Conservation (phyloP, 1,140 invertebrate genomes). For the Calosoma granatense region DNA sequence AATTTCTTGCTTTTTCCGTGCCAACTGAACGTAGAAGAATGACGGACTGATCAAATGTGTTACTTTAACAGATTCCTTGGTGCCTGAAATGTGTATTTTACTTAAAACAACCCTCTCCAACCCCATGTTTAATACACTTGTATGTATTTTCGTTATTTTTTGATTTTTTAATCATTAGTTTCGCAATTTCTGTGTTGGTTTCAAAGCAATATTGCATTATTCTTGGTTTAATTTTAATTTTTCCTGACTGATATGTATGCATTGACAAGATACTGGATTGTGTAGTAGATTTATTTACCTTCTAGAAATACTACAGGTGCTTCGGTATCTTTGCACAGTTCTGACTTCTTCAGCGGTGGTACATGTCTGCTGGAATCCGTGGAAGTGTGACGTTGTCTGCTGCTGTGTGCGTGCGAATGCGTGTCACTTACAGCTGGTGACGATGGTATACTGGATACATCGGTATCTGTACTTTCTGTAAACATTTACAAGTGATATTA, state of each 20-base stretch:
- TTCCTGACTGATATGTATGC: not conserved
- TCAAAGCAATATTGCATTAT: too few relatives aligned
- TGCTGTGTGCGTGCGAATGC: too few relatives aligned
- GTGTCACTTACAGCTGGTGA: too few relatives aligned
- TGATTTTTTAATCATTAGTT: too few relatives aligned
- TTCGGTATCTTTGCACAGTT: not conserved
- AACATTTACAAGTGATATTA: too few relatives aligned
- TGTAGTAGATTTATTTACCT: not conserved
- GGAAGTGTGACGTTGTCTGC: not conserved
- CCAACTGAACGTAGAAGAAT: conserved; percentile 9
- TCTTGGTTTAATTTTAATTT: not conserved
- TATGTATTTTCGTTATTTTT: too few relatives aligned
- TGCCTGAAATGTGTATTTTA: conserved; percentile 5
- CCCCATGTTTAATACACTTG: too few relatives aligned
- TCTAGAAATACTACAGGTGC: not conserved
- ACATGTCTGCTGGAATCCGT: not conserved
- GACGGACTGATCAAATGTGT: conserved; percentile 9
- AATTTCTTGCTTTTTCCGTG: not conserved
- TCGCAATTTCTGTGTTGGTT: too few relatives aligned
- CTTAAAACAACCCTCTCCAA: too few relatives aligned
- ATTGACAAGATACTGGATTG: conserved; percentile 4
- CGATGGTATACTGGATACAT: too few relatives aligned
- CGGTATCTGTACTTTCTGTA: too few relatives aligned
- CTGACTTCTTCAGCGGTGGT: not conserved
- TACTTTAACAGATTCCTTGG: conserved; percentile 8